Evolutionary conservation across 1,140 invertebrate genomes (phyloP).

Genomic region (Drosophila parvula): DNA sequence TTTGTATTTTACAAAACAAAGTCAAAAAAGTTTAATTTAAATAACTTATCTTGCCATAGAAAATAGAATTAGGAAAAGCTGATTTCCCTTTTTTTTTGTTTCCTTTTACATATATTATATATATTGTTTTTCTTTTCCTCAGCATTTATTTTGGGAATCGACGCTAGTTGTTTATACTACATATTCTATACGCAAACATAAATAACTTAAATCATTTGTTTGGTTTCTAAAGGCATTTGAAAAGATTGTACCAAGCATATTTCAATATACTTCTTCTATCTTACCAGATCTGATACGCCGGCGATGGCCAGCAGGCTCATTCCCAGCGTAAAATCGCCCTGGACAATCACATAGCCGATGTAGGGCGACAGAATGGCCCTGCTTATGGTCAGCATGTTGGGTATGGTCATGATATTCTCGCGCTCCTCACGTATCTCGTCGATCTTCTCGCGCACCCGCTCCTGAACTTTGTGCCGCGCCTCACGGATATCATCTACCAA

Average conservation of each 20-base stretch:
- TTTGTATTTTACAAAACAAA: too few relatives aligned
- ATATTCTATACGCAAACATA: neutral
- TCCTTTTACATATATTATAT: neutral
- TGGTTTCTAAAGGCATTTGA: neutral
- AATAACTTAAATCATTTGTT: neutral
- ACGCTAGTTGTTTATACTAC: neutral
- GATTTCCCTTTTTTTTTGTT: neutral
- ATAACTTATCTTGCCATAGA: too few relatives aligned
- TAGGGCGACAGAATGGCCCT: conserved; percentile 94
- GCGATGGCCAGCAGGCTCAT: conserved; percentile 90
- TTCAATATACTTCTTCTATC: conserved; percentile 18
- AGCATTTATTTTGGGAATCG: conserved; percentile 7
- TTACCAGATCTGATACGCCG: conserved; percentile 93
- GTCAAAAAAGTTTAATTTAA: too few relatives aligned
- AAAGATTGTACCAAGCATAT: neutral
- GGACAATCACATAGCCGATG: conserved; percentile 92
- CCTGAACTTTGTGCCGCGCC: conserved; percentile 87
- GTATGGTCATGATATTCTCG: conserved; percentile 97
- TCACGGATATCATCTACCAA: conserved; percentile 88
- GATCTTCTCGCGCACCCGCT: conserved; percentile 87
- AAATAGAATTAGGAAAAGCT: neutral
- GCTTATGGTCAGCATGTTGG: conserved; percentile 94
- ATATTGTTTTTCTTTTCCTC: neutral
- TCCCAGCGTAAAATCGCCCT: conserved; percentile 90
- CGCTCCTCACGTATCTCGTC: conserved; percentile 88